Evolutionary conservation across 2,797 vertebrate genomes (phyloP).

Genomic region (Setipinna tenuifilis): DNA sequence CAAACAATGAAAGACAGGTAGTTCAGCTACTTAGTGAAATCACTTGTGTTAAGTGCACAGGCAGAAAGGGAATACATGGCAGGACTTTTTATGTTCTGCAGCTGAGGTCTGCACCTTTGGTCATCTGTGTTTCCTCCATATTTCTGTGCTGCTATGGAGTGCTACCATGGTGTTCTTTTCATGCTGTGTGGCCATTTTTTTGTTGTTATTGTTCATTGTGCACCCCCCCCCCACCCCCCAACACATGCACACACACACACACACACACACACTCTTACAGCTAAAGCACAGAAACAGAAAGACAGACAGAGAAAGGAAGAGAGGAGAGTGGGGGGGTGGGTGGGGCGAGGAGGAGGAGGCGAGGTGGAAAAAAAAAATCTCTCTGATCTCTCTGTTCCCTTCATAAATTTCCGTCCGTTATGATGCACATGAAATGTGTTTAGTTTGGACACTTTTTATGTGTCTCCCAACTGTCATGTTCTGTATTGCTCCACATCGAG

Average conservation of each 20-base stretch:
- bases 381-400: conserved; percentile 37
- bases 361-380: conserved; percentile 24
- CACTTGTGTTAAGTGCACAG: no score
- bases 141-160: background rate
- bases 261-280: background rate
- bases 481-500: conserved; percentile 58
- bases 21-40: no score
- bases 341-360: background rate
- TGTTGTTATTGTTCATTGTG: background rate
- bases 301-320: background rate
- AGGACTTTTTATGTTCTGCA: background rate
- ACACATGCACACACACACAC: background rate
- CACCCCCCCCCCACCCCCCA: background rate
- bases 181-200: background rate
- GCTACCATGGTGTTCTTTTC: background rate
- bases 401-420: conserved; percentile 40
- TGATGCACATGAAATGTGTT: conserved; percentile 36
- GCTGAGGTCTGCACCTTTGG: no score
- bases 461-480: conserved; percentile 55
- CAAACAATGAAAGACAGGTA: no score
- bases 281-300: background rate
- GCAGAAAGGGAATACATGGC: no score
- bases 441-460: conserved; percentile 42
- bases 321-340: background rate
- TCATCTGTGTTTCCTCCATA: background rate